Evolutionary conservation across 1,140 invertebrate genomes (phyloP).

Genomic region (Conus ventricosus): DNA sequence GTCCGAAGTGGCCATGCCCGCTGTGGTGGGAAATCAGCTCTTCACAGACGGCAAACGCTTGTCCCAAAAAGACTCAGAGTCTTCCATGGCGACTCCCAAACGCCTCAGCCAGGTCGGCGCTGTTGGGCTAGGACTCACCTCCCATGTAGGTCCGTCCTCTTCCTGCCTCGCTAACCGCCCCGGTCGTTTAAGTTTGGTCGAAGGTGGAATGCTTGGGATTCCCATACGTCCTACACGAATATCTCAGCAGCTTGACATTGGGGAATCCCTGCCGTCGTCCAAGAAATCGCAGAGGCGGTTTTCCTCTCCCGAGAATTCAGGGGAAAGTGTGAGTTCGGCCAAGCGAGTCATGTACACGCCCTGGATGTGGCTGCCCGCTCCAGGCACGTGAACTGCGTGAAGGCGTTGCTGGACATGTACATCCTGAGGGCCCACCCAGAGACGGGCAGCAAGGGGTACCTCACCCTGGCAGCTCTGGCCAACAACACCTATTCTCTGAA

Average conservation of each 20-base stretch:
- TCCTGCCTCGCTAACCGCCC: too few relatives aligned
- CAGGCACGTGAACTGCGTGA: conserved; percentile 55
- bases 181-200: too few relatives aligned
- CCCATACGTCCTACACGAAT: too few relatives aligned
- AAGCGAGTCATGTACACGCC: conserved; percentile 35
- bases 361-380: conserved; percentile 58
- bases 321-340: not conserved
- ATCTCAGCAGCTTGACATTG: too few relatives aligned
- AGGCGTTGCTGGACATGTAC: conserved; percentile 56
- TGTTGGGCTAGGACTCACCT: too few relatives aligned
- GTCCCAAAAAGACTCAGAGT: too few relatives aligned
- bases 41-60: too few relatives aligned
- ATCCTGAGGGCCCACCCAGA: conserved; percentile 54
- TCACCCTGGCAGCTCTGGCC: conserved; percentile 59
- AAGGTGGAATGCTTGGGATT: too few relatives aligned
- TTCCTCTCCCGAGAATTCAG: not conserved
- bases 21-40: not conserved
- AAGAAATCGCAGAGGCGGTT: not conserved
- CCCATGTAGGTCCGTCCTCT: too few relatives aligned
- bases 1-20: not conserved
- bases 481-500: conserved; percentile 46
- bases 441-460: conserved; percentile 46
- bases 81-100: too few relatives aligned
- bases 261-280: not conserved
- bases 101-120: too few relatives aligned